Evolutionary conservation across 2,888 invertebrate genomes (phyloP), one percentile per base, ranked within the genome.

Genomic region (Agrochola litura): DNA sequence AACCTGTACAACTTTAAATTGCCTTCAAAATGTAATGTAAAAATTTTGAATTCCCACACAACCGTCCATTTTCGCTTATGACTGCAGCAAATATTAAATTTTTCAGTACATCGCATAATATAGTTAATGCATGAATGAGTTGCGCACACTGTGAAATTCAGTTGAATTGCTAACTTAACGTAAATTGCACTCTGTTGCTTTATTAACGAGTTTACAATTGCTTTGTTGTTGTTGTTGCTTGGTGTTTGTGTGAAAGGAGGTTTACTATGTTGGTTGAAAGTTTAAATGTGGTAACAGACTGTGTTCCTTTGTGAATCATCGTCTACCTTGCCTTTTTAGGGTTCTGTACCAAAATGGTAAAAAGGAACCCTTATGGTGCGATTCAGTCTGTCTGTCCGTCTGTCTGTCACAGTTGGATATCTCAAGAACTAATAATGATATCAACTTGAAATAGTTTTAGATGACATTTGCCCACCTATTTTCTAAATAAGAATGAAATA

Each of bases 111-210:
- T 70, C 70, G 76, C 82, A 85, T 78, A 72, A 77, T 78, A 76
- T 76, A 79, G 63, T 81, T 85, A 82, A 86, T 89, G 83, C 85
- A 88, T 82, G 88, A 85, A 70, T 73, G 81, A 79, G 77, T 69
- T 67, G 64, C 70, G 70, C 77, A 58, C 63, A 80, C 73, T 43
- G 79, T 74, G 72, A 60, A 84, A 83, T 76, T 74, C 86, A 76
- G 79, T 76, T 69, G 77, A 76, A 82, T 86, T 75, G 86, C 81
- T 74, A 83, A 82, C 81, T 79, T 83, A 75, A 79, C 66, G 70
- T 78, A 83, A 85, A 87, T 82, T 85, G 82, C 81, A 49, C 83
- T 82, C 77, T 68, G 85, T 82, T 85, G 87, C 81, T 82, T 85
- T 84, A 88, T 86, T 86, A 87, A 86, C 70, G 76, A 81, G 58